Evolutionary conservation across 1,140 invertebrate species (phyloP).

Genomic region (Vanessa atalanta): DNA sequence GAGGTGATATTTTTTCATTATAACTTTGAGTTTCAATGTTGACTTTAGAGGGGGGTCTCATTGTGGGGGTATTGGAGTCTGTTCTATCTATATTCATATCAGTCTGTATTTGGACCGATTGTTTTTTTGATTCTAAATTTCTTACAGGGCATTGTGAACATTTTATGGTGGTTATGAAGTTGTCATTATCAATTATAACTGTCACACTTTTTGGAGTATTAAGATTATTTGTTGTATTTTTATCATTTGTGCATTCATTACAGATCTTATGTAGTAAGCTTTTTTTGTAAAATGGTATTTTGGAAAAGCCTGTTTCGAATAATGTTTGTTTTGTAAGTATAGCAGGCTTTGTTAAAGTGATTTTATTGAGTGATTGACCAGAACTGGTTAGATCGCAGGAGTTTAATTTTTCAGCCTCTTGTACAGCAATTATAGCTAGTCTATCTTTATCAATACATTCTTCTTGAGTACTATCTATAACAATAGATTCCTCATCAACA

Average conservation of each 20-base stretch:
- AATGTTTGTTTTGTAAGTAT: constrained; percentile 17
- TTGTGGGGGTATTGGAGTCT: too few species aligned
- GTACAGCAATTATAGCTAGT: constrained; percentile 54
- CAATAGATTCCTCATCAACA: constrained; percentile 54
- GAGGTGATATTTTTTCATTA: neutral
- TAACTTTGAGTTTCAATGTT: neutral
- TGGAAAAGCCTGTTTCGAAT: constrained; percentile 24
- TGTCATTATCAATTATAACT: constrained; percentile 52
- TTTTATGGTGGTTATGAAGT: constrained; percentile 51
- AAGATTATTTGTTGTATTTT: constrained; percentile 13
- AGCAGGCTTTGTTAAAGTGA: constrained; percentile 4
- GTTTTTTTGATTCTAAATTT: constrained; percentile 34
- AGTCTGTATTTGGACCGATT: constrained; percentile 56
- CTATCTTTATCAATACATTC: constrained; percentile 61
- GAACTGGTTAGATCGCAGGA: neutral
- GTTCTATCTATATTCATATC: constrained; percentile 20
- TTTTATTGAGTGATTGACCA: neutral
- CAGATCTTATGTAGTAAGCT: constrained; percentile 51
- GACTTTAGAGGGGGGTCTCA: too few species aligned
- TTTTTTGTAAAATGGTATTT: constrained; percentile 63
- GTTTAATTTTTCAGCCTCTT: constrained; percentile 53
- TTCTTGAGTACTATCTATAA: constrained; percentile 55
- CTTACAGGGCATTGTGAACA: constrained; percentile 35
- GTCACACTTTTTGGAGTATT: constrained; percentile 42
- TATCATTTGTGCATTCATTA: constrained; percentile 37